A percentile compares a stretch with the other conserved stretches of the same genome.
Evolutionary conservation across 2,888 invertebrate species (phyloP).

Genomic region (Sesamia inferens): DNA sequence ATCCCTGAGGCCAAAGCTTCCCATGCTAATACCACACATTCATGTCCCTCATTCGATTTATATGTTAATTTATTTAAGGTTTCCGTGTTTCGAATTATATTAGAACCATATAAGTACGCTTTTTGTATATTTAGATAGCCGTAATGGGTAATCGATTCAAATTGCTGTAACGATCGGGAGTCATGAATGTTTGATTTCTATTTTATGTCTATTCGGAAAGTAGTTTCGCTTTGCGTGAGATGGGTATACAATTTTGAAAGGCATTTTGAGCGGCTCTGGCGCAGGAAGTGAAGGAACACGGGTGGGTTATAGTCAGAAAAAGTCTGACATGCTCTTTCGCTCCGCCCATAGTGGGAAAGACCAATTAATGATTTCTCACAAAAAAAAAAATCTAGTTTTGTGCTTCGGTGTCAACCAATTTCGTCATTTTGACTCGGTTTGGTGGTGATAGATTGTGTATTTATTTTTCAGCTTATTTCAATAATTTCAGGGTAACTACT

Average conservation of each 20-base stretch:
- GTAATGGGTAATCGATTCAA: conserved; percentile 47
- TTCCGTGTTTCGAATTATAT: conserved; percentile 55
- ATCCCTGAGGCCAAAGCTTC: conserved; percentile 18
- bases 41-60: conserved; percentile 58
- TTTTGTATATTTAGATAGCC: conserved; percentile 54
- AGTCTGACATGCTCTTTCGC: no score
- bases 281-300: no score
- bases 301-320: no score
- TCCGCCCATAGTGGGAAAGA: no score
- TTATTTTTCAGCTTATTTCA: no score
- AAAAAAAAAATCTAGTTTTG: conserved; percentile 1
- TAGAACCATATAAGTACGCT: conserved; percentile 46
- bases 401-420: neutral
- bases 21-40: conserved; percentile 52
- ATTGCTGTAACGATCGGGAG: conserved; percentile 36
- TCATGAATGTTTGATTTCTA: conserved; percentile 49
- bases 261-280: neutral
- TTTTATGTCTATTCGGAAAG: conserved; percentile 35
- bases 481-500: no score
- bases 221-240: conserved; percentile 20
- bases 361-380: no score
- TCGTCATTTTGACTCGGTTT: neutral
- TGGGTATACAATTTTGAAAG: neutral
- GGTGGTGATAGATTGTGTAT: no score
- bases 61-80: conserved; percentile 63